A percentile compares a stretch with the other conserved stretches of the same genome.
phyloP scores from a whole-genome alignment of 2,113 vertebrate species.

The Macaca nemestrina region DNA sequence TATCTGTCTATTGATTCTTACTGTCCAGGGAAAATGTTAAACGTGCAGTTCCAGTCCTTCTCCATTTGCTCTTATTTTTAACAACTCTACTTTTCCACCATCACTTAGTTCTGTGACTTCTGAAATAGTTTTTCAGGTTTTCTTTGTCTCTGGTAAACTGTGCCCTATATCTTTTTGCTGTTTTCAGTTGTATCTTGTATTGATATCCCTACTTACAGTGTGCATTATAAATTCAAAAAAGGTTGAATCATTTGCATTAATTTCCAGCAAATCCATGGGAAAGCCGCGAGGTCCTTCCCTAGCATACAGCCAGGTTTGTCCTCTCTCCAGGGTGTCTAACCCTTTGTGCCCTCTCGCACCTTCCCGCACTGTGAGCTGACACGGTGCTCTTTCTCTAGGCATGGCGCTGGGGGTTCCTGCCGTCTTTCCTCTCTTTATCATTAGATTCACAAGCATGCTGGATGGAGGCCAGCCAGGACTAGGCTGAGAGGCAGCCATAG shows the following conservation, averaged over 20 bases:
- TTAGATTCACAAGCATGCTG: not conserved
- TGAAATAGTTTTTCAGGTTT: not conserved
- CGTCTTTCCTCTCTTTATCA: not conserved
- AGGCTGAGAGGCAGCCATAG: not conserved
- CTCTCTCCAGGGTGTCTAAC: not conserved
- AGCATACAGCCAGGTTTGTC: not conserved
- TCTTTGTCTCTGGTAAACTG: not conserved
- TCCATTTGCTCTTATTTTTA: accelerated
- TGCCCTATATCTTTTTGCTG: not conserved
- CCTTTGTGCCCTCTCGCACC: not conserved
- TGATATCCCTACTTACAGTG: not conserved
- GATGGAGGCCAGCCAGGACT: not conserved
- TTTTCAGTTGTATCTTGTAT: not conserved
- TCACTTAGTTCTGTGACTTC: not conserved
- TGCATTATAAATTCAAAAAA: not conserved
- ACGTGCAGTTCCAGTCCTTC: too few relatives aligned
- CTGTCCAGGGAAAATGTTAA: accelerated
- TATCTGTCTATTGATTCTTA: not conserved
- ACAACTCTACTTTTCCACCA: not conserved
- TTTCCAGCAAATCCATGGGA: not conserved
- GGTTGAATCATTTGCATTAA: not conserved
- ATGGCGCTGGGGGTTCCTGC: not conserved
- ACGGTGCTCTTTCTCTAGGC: too few relatives aligned
- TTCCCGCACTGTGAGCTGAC: not conserved
- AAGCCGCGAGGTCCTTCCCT: not conserved